Conservation (phyloP, 2,113 vertebrate species). For the Bos javanicus region DNA sequence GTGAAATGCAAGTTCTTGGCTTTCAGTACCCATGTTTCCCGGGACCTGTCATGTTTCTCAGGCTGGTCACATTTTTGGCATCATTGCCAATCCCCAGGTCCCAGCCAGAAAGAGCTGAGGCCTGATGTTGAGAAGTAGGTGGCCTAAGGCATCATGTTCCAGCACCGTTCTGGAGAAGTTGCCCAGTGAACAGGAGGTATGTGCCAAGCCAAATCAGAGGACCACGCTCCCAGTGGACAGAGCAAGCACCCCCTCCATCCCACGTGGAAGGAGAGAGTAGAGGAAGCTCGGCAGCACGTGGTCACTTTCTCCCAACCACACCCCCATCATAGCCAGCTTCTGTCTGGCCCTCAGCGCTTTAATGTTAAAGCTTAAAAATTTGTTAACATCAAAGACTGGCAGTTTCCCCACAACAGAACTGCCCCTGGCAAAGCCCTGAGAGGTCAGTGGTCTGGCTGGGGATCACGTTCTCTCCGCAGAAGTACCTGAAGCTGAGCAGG, state of each 20-base stretch:
- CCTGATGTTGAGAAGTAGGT: neutral
- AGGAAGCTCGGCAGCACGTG: accelerated
- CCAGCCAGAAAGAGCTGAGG: neutral
- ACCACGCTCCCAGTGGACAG: accelerated
- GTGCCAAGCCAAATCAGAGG: accelerated
- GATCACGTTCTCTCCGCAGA: neutral
- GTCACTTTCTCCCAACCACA: neutral
- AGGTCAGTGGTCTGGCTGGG: neutral
- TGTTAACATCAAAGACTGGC: neutral
- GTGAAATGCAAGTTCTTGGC: neutral
- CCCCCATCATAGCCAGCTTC: too few relatives aligned
- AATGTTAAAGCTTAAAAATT: neutral
- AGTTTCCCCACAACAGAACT: neutral
- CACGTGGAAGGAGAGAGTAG: neutral
- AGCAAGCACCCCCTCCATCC: neutral
- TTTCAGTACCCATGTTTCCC: neutral
- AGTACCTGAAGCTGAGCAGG: neutral
- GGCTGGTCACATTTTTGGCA: neutral
- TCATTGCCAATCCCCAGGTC: neutral
- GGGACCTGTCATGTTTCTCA: neutral
- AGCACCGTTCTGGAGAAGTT: neutral
- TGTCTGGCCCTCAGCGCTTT: neutral
- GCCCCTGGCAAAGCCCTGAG: neutral
- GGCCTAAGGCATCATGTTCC: neutral
- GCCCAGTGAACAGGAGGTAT: neutral